A percentile compares a stretch with the other conserved stretches of the same genome.
Evolutionary conservation across 2,888 invertebrate genomes (phyloP).

Genomic region (Drosophila quinaria): DNA sequence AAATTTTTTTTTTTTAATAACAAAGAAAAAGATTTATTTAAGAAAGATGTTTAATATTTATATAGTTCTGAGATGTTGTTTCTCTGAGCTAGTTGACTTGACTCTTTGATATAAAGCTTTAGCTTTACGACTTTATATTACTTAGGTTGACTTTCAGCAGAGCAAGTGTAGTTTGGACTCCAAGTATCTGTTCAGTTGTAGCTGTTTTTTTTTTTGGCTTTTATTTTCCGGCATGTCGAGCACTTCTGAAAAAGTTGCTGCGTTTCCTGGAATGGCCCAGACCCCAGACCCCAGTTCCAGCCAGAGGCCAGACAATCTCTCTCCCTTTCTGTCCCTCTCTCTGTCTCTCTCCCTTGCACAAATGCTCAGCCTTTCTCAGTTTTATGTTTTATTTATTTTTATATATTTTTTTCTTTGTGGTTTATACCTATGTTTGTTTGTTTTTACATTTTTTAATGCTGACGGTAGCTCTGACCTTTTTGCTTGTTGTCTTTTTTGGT

Average conservation of each 20-base stretch:
- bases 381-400: conserved; percentile 66
- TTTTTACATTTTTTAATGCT: conserved; percentile 55
- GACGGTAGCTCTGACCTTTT: conserved; percentile 74
- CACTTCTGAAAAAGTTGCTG: conserved; percentile 67
- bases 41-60: neutral
- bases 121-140: conserved; percentile 6
- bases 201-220: conserved; percentile 28
- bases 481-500: conserved; percentile 22
- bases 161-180: conserved; percentile 25
- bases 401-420: conserved; percentile 31
- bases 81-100: too few relatives aligned
- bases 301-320: conserved; percentile 29
- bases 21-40: neutral
- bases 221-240: conserved; percentile 55
- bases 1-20: too few relatives aligned
- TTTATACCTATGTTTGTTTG: conserved; percentile 38
- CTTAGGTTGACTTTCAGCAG: conserved; percentile 16
- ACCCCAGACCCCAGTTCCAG: conserved; percentile 21
- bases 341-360: neutral
- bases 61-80: neutral
- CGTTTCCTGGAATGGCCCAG: conserved; percentile 68
- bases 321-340: conserved; percentile 1
- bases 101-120: neutral
- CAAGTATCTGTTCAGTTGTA: conserved; percentile 16
- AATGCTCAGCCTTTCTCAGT: conserved; percentile 3